Conservation (phyloP, 2,888 invertebrate species). For the Tinea trinotella region DNA sequence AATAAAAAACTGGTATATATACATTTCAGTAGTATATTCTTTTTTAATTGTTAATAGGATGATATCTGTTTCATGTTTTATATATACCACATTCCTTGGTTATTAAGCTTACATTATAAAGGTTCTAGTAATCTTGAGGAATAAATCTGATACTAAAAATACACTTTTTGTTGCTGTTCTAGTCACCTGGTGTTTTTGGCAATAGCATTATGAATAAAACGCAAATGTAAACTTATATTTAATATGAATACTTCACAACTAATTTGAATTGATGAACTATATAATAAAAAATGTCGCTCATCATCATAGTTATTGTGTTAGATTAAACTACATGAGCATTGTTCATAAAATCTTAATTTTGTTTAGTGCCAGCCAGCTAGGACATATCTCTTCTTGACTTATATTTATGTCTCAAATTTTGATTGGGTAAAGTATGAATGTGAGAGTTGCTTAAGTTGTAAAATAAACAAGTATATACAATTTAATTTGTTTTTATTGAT, state of each 20-base stretch:
- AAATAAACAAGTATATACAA: conserved; percentile 1
- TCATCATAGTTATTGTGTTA: no score
- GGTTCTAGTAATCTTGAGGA: background rate
- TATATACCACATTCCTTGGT: background rate
- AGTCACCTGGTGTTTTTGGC: conserved; percentile 1
- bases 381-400: background rate
- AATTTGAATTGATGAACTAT: no score
- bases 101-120: background rate
- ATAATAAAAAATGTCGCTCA: no score
- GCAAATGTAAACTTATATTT: no score
- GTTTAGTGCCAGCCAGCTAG: conserved; percentile 1
- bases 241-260: no score
- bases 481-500: background rate
- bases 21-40: background rate
- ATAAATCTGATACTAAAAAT: no score
- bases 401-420: conserved; percentile 1
- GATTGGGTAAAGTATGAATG: background rate
- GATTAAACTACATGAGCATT: no score
- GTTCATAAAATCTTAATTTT: no score
- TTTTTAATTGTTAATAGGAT: background rate
- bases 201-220: no score
- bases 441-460: background rate
- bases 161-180: background rate
- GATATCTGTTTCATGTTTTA: background rate
- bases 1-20: conserved; percentile 4